These are phyloP conservation scores for Pangasius djambal DNA, from an alignment of 2,797 vertebrate species.

Conservation along the genomic window DNA sequence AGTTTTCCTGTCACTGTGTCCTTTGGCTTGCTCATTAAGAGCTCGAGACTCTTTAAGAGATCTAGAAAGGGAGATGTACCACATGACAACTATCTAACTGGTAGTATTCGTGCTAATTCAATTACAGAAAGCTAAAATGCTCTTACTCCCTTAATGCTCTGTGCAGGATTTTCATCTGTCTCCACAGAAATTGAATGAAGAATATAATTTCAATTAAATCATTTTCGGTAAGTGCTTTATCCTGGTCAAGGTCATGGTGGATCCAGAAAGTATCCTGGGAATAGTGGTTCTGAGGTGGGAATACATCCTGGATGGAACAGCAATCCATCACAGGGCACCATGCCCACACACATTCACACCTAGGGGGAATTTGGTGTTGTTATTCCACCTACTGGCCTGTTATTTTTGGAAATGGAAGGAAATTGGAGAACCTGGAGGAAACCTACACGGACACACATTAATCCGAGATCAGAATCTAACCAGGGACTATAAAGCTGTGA, in stretches of 20 bases:
- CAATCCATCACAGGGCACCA: neutral
- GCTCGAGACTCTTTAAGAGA: neutral
- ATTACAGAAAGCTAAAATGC: neutral
- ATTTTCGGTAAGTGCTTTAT: neutral
- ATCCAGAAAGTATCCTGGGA: neutral
- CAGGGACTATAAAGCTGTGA: neutral
- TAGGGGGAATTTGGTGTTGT: neutral
- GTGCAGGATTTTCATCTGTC: neutral
- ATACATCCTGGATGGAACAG: neutral
- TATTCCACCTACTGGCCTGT: neutral
- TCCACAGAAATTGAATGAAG: neutral
- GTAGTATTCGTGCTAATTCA: neutral
- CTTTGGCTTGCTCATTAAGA: neutral
- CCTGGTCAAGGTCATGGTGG: neutral
- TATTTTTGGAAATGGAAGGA: neutral
- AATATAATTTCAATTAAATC: neutral
- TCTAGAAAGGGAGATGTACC: slow-evolving; percentile 41
- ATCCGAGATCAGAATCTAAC: neutral
- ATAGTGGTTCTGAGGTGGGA: neutral
- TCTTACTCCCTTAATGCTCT: neutral
- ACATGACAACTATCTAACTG: neutral
- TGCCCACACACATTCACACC: neutral
- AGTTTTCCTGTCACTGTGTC: neutral
- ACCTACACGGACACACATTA: neutral
- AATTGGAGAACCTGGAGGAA: neutral